phyloP scores from a whole-genome alignment of 2,797 vertebrate genomes.

The Helarctos malayanus region DNA sequence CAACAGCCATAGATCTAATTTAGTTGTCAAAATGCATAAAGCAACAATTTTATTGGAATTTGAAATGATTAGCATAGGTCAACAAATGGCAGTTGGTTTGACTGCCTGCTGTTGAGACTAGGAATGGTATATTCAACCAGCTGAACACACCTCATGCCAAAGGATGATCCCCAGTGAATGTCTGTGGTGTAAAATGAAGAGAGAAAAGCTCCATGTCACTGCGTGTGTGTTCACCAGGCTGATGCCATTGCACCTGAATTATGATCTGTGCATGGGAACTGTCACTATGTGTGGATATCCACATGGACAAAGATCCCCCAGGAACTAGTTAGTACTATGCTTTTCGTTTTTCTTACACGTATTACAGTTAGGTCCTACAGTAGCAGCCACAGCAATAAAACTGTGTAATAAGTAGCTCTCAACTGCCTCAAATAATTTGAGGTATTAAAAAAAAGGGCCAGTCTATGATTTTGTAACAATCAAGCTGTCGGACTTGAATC shows the following conservation, averaged over 20 bases:
- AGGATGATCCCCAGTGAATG: neutral
- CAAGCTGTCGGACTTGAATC: constrained; percentile 23
- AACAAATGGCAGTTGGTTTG: neutral
- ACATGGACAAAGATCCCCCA: neutral
- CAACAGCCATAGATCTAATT: neutral
- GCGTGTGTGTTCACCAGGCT: neutral
- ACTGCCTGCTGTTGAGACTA: neutral
- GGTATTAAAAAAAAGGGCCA: neutral
- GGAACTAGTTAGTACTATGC: neutral
- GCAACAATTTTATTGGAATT: neutral
- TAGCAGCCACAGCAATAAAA: neutral
- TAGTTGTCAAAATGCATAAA: constrained; percentile 27
- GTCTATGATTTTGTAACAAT: neutral
- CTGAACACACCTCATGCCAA: neutral
- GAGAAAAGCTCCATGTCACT: neutral
- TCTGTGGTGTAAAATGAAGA: neutral
- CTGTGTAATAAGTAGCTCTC: neutral
- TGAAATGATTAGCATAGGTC: constrained; percentile 12
- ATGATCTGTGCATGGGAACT: neutral
- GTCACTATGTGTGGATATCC: neutral
- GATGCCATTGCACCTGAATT: neutral
- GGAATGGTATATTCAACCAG: neutral
- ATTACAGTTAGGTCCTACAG: neutral
- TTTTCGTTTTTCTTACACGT: constrained; percentile 15
- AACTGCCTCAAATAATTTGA: constrained; percentile 21